Conservation (phyloP, 2,113 vertebrate genomes). For the Morone chrysops region DNA sequence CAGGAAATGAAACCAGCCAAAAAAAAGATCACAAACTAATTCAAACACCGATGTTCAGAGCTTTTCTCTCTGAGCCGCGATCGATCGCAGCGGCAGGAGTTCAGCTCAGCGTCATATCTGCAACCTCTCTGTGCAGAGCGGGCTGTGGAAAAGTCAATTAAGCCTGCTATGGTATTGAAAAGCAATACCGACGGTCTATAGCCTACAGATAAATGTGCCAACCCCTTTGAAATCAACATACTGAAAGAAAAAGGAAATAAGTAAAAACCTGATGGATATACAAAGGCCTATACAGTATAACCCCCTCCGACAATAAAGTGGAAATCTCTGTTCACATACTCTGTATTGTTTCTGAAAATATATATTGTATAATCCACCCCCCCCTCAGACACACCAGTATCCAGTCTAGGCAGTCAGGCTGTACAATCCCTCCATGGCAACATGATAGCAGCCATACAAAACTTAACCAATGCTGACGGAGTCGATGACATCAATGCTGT, state of each 20-base stretch:
- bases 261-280: slow-evolving; percentile 76
- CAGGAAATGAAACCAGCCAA: slow-evolving; percentile 50
- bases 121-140: slow-evolving; percentile 32
- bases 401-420: slow-evolving; percentile 48
- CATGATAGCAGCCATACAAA: slow-evolving; percentile 25
- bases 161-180: slow-evolving; percentile 60
- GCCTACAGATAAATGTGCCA: slow-evolving; percentile 64
- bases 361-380: slow-evolving; percentile 72
- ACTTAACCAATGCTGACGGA: slow-evolving; percentile 27
- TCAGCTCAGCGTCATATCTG: slow-evolving; percentile 40
- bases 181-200: slow-evolving; percentile 56
- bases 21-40: slow-evolving; percentile 34
- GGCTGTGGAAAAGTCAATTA: slow-evolving; percentile 65
- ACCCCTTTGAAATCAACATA: slow-evolving; percentile 52
- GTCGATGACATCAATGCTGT: slow-evolving; percentile 34
- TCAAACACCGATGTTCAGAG: slow-evolving; percentile 28
- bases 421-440: slow-evolving; percentile 50
- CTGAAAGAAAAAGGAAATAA: slow-evolving; percentile 45
- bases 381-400: slow-evolving; percentile 37
- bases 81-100: slow-evolving; percentile 32
- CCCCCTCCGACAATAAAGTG: slow-evolving; percentile 69
- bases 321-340: slow-evolving; percentile 72
- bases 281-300: slow-evolving; percentile 77
- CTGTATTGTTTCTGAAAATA: slow-evolving; percentile 80
- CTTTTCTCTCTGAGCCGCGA: slow-evolving; percentile 22